Conservation (phyloP, 2,797 vertebrate species). For the Leuciscus waleckii region DNA sequence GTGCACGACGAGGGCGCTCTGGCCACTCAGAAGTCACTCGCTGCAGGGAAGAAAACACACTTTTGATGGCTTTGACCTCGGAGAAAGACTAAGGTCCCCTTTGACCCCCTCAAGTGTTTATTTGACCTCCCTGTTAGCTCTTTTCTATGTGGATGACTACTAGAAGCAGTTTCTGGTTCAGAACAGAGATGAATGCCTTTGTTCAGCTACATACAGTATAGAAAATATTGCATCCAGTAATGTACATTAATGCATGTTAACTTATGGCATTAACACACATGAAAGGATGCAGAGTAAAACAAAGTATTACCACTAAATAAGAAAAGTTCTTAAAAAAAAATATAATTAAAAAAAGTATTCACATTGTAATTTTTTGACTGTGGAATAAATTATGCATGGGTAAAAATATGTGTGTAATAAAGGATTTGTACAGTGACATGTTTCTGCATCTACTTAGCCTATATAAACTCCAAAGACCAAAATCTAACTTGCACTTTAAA, state of each 20-base stretch:
- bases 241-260: background rate
- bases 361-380: background rate
- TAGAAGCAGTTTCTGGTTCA: background rate
- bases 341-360: too few species aligned
- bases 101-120: conserved; percentile 13
- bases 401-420: background rate
- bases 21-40: conserved; percentile 33
- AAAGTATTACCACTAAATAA: background rate
- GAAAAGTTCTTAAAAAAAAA: background rate
- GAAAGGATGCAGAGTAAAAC: background rate
- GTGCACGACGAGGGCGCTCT: conserved; percentile 52
- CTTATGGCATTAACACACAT: background rate
- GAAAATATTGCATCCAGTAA: background rate
- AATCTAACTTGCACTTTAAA: background rate
- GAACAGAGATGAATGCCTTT: background rate
- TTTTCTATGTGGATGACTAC: background rate
- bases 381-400: background rate
- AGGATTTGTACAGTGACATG: background rate
- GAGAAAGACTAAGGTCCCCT: background rate
- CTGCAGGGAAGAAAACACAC: conserved; percentile 31
- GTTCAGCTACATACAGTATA: background rate
- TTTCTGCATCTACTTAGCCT: background rate
- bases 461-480: background rate
- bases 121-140: background rate
- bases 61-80: conserved; percentile 11